Evolutionary conservation across 2,113 vertebrate genomes (phyloP), one percentile per base, ranked within the genome.

Genomic region (Nettapus auritus): DNA sequence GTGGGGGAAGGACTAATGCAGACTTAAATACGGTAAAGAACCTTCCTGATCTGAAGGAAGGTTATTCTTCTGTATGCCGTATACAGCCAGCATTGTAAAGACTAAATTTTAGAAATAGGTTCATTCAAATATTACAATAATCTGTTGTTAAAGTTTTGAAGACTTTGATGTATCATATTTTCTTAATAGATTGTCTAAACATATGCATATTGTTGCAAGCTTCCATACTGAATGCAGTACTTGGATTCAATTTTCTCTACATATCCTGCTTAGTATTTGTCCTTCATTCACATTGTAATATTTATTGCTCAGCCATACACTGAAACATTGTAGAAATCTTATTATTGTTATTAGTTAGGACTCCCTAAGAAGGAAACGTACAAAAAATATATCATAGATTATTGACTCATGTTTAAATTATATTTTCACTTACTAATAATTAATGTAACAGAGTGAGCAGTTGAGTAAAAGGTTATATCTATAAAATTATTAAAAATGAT

Each of bases 401-500:
- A 96, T 93, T 90, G 87, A 94, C 68, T 89, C 50, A 62, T 74
- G 29, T 84, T 88, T 91, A 93, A 96, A 95, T 91, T 82, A 81
- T 95, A 91, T 95, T 97, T 96, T 95, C 50, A 90, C 66, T 85
- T 88, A 60, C 62, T 86, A 88, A 91, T 94, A 96, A 96, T 96
- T 92, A 96, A 96, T 82, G 57, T 88, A 89, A 91, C 79, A 82
- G 36, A 77, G 53, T 64, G 62, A 92, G 56, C 69, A 96, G 82
- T 80, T 94, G 73, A 93, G 62, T 92, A 96, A 95, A 95, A 95
- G 78, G 62, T 93, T 96, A 88, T 94, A 96, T 83, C 94, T 92
- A 93, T 96, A 94, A 96, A 93, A 94, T 93, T 94, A 96, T 94
- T 97, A 34, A 88, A 88, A 96, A 86, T 76, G 57, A 91, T 91